Evolutionary conservation across 2,888 invertebrate genomes (phyloP).

Genomic region (Catonia carolina): DNA sequence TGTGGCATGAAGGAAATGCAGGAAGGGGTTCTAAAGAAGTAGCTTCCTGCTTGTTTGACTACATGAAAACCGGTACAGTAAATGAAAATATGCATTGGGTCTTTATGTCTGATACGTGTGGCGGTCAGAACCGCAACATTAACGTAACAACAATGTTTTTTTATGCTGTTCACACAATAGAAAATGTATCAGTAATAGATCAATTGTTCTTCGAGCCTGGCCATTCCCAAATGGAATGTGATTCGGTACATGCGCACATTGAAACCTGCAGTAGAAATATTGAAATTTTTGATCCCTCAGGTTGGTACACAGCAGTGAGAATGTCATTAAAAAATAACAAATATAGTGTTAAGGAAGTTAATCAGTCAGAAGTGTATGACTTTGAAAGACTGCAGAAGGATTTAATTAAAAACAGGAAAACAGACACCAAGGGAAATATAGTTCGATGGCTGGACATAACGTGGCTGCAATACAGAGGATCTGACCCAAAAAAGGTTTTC

Average conservation of each 20-base stretch:
- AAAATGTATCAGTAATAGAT: background rate
- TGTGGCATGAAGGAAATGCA: background rate
- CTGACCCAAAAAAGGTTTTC: conserved; percentile 7
- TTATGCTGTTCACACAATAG: background rate
- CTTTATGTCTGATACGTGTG: background rate
- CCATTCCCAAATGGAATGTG: background rate
- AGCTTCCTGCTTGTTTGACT: no score
- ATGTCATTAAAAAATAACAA: background rate
- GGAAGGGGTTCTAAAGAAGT: background rate
- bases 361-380: background rate
- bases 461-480: conserved; percentile 2
- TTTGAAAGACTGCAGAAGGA: background rate
- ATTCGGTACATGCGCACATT: background rate
- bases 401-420: background rate
- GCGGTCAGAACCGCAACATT: background rate
- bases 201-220: background rate
- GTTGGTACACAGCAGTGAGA: conserved; percentile 14
- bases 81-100: no score
- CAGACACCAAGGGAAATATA: background rate
- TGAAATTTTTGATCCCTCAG: conserved; percentile 1
- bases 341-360: background rate
- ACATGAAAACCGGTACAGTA: no score
- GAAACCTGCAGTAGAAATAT: background rate
- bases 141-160: background rate
- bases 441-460: conserved; percentile 2